Percentiles rank a stretch among this genome's conserved stretches.
phyloP scores from a whole-genome alignment of 2,888 invertebrate genomes.

The Cryptus viduatorius region DNA sequence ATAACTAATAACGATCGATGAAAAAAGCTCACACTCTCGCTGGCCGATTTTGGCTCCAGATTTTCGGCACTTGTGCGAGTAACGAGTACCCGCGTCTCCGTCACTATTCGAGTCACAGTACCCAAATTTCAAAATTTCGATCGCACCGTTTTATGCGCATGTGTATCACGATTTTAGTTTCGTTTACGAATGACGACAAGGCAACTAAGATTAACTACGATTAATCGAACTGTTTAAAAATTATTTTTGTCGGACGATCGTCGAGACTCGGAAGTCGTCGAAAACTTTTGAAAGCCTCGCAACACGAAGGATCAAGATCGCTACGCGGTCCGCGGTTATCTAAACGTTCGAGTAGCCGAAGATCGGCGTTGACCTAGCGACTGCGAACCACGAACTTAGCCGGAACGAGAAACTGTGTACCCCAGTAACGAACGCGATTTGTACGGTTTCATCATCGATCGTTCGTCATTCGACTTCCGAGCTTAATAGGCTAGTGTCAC shows the following conservation, averaged over 20 bases:
- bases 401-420: slow-evolving; percentile 65
- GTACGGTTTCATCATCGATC: slow-evolving; percentile 84
- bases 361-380: slow-evolving; percentile 76
- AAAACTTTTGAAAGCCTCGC: background rate
- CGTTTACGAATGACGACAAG: background rate
- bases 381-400: slow-evolving; percentile 49
- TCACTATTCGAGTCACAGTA: slow-evolving; percentile 76
- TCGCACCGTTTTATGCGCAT: slow-evolving; percentile 83
- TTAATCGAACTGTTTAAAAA: background rate
- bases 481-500: slow-evolving; percentile 84
- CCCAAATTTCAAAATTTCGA: slow-evolving; percentile 83
- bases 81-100: slow-evolving; percentile 15
- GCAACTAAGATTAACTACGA: background rate
- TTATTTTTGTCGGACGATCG: background rate
- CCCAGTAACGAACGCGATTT: slow-evolving; percentile 73
- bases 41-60: slow-evolving; percentile 21
- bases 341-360: slow-evolving; percentile 11
- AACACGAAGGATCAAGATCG: slow-evolving; percentile 20
- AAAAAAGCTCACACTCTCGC: slow-evolving; percentile 21
- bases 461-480: slow-evolving; percentile 78
- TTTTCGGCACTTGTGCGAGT: slow-evolving; percentile 1
- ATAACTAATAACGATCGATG: background rate
- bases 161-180: slow-evolving; percentile 68
- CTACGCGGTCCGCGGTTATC: slow-evolving; percentile 23
- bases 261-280: background rate